These are phyloP conservation scores for Enteromius paludinosus DNA, from an alignment of 2,797 vertebrate species.

Conservation along the genomic window DNA sequence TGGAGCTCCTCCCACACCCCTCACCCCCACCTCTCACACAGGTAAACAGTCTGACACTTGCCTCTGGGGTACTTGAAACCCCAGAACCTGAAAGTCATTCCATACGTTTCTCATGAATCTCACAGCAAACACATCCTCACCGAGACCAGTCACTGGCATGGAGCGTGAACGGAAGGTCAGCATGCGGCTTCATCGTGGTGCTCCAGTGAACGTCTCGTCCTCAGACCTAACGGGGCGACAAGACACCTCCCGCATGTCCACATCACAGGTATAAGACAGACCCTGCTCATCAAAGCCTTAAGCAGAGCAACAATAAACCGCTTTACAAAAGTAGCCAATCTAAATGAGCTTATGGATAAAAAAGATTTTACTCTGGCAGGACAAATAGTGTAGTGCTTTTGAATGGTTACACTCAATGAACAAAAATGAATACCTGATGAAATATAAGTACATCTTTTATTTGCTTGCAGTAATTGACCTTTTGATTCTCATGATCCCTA, in stretches of 20 bases:
- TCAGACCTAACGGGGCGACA: slow-evolving; percentile 94
- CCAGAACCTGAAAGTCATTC: neutral
- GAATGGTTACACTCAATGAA: neutral
- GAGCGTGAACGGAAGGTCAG: slow-evolving; percentile 95
- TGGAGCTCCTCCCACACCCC: slow-evolving; percentile 84
- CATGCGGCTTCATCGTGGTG: slow-evolving; percentile 93
- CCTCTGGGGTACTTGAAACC: neutral
- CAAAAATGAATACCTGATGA: neutral
- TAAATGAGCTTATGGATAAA: neutral
- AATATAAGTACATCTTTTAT: neutral
- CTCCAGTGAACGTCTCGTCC: slow-evolving; percentile 91
- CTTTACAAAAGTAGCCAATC: neutral
- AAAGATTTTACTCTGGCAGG: neutral
- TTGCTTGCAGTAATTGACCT: neutral
- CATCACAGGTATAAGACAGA: slow-evolving; percentile 87
- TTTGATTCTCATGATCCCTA: slow-evolving; percentile 4
- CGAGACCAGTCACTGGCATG: slow-evolving; percentile 89
- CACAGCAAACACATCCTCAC: slow-evolving; percentile 90
- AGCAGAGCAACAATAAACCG: slow-evolving; percentile 14
- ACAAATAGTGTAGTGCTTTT: neutral
- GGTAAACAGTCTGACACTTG: slow-evolving; percentile 71
- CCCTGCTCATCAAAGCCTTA: neutral
- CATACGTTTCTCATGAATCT: neutral
- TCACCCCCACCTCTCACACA: slow-evolving; percentile 93
- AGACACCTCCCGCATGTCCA: slow-evolving; percentile 96